A percentile compares a stretch with the other conserved stretches of the same genome.
phyloP scores from a whole-genome alignment of 2,888 invertebrate species.

The Heliconius ethilla region DNA sequence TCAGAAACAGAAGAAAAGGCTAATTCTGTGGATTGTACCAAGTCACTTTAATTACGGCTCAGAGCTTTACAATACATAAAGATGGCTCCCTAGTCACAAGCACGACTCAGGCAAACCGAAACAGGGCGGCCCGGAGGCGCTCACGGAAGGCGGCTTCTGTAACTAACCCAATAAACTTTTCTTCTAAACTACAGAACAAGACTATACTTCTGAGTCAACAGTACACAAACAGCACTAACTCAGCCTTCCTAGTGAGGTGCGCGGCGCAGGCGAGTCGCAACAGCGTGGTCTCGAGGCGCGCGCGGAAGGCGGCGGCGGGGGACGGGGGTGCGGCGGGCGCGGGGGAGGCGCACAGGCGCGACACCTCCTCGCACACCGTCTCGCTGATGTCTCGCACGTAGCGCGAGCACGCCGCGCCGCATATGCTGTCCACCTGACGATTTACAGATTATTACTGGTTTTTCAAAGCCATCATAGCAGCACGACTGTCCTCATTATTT shows the following conservation, averaged over 20 bases:
- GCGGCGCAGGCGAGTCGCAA: conserved; percentile 63
- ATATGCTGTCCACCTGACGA: conserved; percentile 86
- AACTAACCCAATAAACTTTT: neutral
- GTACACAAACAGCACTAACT: conserved; percentile 56
- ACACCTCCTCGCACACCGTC: conserved; percentile 95
- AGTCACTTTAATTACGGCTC: too few relatives aligned
- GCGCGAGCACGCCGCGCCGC: conserved; percentile 86
- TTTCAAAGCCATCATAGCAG: neutral
- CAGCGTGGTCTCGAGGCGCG: conserved; percentile 84
- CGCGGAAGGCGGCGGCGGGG: conserved; percentile 87
- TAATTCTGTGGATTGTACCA: too few relatives aligned
- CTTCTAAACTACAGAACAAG: neutral
- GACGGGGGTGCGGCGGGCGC: conserved; percentile 78
- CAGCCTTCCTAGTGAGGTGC: conserved; percentile 70
- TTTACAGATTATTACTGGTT: neutral
- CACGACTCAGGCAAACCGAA: too few relatives aligned
- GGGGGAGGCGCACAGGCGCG: conserved; percentile 86
- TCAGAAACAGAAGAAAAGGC: too few relatives aligned
- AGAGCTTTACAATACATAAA: too few relatives aligned
- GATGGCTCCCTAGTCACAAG: too few relatives aligned
- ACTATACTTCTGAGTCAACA: neutral
- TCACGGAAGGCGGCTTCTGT: too few relatives aligned
- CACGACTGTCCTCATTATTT: too few relatives aligned
- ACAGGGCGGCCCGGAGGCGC: too few relatives aligned
- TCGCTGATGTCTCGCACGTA: conserved; percentile 92